Percentiles rank a stretch among this genome's conserved stretches.
These are phyloP conservation scores for Sarcophaga caerulescens DNA, from an alignment of 2,888 invertebrate genomes.

Conservation along the genomic window DNA sequence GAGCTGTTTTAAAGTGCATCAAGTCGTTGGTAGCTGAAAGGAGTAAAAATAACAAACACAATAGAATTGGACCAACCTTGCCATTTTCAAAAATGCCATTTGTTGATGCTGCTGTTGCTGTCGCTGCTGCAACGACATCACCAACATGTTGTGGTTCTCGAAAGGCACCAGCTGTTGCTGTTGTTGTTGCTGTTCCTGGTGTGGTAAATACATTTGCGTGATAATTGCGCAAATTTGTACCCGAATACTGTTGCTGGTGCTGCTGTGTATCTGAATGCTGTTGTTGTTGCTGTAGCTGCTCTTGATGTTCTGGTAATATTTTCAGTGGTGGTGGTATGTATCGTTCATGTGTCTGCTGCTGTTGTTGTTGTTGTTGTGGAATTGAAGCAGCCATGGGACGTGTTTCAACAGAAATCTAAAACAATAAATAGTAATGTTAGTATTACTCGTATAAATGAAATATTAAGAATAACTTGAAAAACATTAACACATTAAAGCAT, in stretches of 20 bases:
- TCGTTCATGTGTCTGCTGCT: constrained; percentile 72
- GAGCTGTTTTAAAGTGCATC: background rate
- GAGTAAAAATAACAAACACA: constrained; percentile 6
- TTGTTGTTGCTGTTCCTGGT: constrained; percentile 67
- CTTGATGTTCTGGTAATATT: constrained; percentile 73
- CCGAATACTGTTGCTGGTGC: constrained; percentile 70
- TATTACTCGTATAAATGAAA: constrained; percentile 13
- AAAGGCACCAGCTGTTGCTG: constrained; percentile 48
- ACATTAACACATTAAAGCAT: background rate
- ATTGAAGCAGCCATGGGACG: constrained; percentile 75
- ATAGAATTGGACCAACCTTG: constrained; percentile 74
- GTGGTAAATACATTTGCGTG: constrained; percentile 76
- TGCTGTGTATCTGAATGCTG: constrained; percentile 68
- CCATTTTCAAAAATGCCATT: constrained; percentile 79
- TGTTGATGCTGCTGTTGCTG: constrained; percentile 67
- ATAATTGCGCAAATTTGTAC: constrained; percentile 72
- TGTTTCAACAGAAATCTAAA: constrained; percentile 78
- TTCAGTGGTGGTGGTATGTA: constrained; percentile 79
- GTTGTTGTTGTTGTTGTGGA: constrained; percentile 68
- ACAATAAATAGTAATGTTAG: constrained; percentile 30
- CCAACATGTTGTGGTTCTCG: constrained; percentile 68
- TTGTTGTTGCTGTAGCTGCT: constrained; percentile 63
- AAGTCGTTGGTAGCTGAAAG: background rate
- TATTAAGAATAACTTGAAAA: background rate
- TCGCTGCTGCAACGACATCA: constrained; percentile 26